Base-by-base conservation (phyloP, 2,113 vertebrate species). In the Salvelinus fontinalis region DNA sequence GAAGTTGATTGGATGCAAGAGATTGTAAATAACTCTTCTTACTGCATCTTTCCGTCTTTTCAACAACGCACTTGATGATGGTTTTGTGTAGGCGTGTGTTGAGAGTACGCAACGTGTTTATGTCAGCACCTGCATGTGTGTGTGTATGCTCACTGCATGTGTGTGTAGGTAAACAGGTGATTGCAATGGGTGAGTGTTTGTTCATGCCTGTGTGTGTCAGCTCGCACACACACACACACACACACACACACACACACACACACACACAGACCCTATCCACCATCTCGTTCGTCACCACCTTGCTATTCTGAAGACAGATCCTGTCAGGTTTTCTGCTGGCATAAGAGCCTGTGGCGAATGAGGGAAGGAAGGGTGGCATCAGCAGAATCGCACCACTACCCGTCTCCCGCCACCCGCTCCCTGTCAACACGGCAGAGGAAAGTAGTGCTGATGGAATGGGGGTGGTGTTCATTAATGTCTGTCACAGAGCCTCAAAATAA, bases 321-420 rank as follows among this genome's bases (percentile, higher is more conserved):
- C 94, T 91, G 26, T 96, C 95, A 78, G 94, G 73, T 95, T 93
- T 34, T 24, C 84, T 89, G 89, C 94, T 95, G 77, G 93, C 93
- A 84, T 74, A 88, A 90, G 77, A 94, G 95, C 92, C 91, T 90
- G 75, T 95, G 84, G 71, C 88, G 77, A 90, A 91, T 16, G 85
- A 64, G 48, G 44, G 39, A 24, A 49, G 90, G 91, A 75, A 79
- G 79, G 0, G 70, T 79, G 79, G 68, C 75, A 79, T 87, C 78
- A 80, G 78, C 80, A 79, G 78, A 84, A 79, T 73, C 54, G 39
- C 49, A 68, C 44, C 20, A 64, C 9, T 20, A 11, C 34, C 64
- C 51, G 16, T 18, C 51, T 18, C 8, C 65, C 2, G 13, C 26
- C 65, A 29, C 65, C 6, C 73, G 27, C 73, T 73, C 48, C 59